phyloP scores from a whole-genome alignment of 2,113 vertebrate species.

The Pachyramphus minor region DNA sequence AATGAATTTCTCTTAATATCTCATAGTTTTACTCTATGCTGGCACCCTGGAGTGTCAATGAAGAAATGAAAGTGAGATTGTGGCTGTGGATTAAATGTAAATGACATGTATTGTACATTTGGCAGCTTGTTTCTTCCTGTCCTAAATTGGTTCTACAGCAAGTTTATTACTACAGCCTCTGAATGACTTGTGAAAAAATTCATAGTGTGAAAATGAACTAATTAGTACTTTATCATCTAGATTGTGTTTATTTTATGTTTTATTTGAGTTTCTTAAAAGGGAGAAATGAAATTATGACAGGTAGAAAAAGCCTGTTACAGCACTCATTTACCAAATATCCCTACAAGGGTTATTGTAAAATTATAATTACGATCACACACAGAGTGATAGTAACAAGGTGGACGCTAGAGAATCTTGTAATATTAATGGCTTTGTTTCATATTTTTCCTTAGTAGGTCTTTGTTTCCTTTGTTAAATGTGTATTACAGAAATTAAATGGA shows the following conservation, averaged over 20 bases:
- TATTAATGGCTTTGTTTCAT: neutral
- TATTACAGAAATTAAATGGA: neutral
- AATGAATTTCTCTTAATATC: slow-evolving; percentile 39
- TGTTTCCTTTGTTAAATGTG: neutral
- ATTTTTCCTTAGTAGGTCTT: neutral
- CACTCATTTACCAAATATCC: neutral
- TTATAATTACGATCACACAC: neutral
- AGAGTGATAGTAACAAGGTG: neutral
- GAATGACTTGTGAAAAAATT: neutral
- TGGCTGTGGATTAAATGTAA: slow-evolving; percentile 17
- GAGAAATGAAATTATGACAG: neutral
- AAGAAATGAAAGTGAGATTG: slow-evolving; percentile 22
- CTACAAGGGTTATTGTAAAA: neutral
- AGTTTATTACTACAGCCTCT: neutral
- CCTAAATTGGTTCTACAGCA: neutral
- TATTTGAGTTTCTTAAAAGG: neutral
- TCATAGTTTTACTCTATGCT: neutral
- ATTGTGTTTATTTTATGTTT: neutral
- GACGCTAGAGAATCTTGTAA: neutral
- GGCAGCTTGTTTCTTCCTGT: neutral
- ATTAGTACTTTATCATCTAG: neutral
- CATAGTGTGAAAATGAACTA: neutral
- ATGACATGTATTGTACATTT: neutral
- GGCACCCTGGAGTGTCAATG: slow-evolving; percentile 11
- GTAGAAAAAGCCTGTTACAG: neutral